Evolutionary conservation across 2,888 invertebrate genomes (phyloP), one percentile per base, ranked within the genome.

Genomic region (Byasa hedistus): DNA sequence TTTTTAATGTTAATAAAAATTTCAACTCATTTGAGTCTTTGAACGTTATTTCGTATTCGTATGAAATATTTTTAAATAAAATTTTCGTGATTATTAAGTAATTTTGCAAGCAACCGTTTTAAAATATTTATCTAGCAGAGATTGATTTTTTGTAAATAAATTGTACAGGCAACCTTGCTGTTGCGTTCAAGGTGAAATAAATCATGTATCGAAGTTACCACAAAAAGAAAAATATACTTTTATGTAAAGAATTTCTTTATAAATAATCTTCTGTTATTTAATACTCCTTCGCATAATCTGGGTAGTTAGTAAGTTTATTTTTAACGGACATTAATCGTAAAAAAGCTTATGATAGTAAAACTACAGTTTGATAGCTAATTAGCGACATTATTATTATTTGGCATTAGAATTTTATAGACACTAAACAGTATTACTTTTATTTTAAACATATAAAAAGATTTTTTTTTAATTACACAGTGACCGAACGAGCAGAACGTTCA

Each of bases 281-380:
- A n/a, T n/a, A n/a, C 51, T 4, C 51, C 51, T 51, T 17, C 51
- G 10, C 51, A 39, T 19, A 54, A 55, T 22, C 7, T 32, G 3
- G 19, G 55, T 39, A 15, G 22, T 80, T 79, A 79, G 78, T 76
- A 65, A n/a, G 64, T 51, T 55, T 58, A 54, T 66, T 70, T 70
- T 59, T 51, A 44, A 60, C 60, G 67, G 64, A 67, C 60, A 63
- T 60, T 36, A 57, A 36, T 60, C 67, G 60, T 67, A 67, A 67
- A 67, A 64, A n/a, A 36, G 2, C 65, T 64, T 36, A 54, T 32
- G 36, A 24, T 51, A 56, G 58, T 56, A 54, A 32, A 27, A 61
- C 44, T 67, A 52, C 19, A 52, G 8, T 21, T 64, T 63, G 8
- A 36, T 36, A 39, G 51, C 55, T 44, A 48, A 65, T 68, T 48